These are phyloP conservation scores for Crematogaster levior DNA, from an alignment of 2,888 invertebrate species.

Conservation along the genomic window DNA sequence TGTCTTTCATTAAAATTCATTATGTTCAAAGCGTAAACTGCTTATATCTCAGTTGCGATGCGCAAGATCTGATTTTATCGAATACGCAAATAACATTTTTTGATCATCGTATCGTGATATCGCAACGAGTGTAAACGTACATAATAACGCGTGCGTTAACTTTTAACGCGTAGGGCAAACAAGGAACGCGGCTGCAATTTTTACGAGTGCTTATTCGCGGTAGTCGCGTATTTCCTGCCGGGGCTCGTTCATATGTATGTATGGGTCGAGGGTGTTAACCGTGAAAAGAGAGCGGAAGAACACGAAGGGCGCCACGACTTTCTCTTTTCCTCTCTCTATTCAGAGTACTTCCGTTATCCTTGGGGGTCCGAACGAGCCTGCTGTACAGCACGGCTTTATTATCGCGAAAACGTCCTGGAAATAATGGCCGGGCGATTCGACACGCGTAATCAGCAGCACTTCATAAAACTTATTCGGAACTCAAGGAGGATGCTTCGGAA, in stretches of 20 bases:
- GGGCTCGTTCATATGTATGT: constrained; percentile 52
- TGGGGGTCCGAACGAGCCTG: constrained; percentile 67
- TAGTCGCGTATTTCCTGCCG: constrained; percentile 72
- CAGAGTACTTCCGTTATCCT: constrained; percentile 77
- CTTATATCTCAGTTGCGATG: neutral
- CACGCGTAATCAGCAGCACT: constrained; percentile 59
- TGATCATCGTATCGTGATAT: constrained; percentile 6
- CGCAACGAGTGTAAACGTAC: neutral
- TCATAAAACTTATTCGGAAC: constrained; percentile 64
- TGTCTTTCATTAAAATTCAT: neutral
- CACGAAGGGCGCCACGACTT: constrained; percentile 74
- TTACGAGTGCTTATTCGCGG: constrained; percentile 75
- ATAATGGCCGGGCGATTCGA: constrained; percentile 72
- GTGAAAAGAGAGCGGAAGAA: constrained; percentile 77
- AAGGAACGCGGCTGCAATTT: constrained; percentile 64
- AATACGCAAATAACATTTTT: constrained; percentile 6
- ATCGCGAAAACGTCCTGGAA: constrained; percentile 76
- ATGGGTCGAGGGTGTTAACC: constrained; percentile 71
- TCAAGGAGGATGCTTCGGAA: constrained; percentile 12
- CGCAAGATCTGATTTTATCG: neutral
- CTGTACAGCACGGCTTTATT: constrained; percentile 69
- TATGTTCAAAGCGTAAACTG: neutral
- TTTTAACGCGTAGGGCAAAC: constrained; percentile 38
- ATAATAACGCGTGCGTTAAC: constrained; percentile 73
- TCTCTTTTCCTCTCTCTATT: constrained; percentile 67